Evolutionary conservation across 2,888 invertebrate species (phyloP), one percentile per base, ranked within the genome.

Genomic region (Nebria brevicollis): DNA sequence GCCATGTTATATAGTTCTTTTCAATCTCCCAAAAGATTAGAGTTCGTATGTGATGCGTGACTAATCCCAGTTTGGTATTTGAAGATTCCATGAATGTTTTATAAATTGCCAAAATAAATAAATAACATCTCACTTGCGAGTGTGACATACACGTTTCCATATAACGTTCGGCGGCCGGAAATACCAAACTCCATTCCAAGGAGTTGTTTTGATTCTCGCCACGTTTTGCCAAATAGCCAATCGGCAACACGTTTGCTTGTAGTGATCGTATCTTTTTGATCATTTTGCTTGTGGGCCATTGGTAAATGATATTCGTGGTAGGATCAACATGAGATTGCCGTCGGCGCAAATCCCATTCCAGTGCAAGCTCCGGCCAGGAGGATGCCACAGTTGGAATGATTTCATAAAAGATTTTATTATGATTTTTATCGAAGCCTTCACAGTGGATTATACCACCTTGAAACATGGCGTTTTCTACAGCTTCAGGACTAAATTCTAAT

Each of bases 1-100:
- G 92, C 95, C 95, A 96, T 82, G 91, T 92, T 0, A 91, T 91
- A 84, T 91, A 93, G 84, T 94, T 92, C 82, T 92, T 91, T 88
- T 96, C 95, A 84, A 95, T 94, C 88, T 95, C 92, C 94, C 94
- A 94, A 87, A 95, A 95, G 43, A 96, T 88, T 85, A 94, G 92
- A 83, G 93, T 93, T 78, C 94, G 92, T 64, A 96, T 91, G 85
- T 96, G 96, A 82, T 93, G 93, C 0, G 93, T 90, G 15, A 93
- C 92, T 26, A 96, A 89, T 5, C 95, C 94, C 75, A 92, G 90
- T 85, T 92, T 92, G 2, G 92, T 90, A 13, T 92, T 92, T 41
- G 92, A 89, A 26, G 93, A 93, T 86, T 94, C 94, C 82, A 96
- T 90, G 86, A 94, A 95, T 0, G 93, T 92, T 86, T 94, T 94